A percentile compares a stretch with the other conserved stretches of the same genome.
Evolutionary conservation across 2,113 vertebrate genomes (phyloP).

Genomic region (Jacana jacana): DNA sequence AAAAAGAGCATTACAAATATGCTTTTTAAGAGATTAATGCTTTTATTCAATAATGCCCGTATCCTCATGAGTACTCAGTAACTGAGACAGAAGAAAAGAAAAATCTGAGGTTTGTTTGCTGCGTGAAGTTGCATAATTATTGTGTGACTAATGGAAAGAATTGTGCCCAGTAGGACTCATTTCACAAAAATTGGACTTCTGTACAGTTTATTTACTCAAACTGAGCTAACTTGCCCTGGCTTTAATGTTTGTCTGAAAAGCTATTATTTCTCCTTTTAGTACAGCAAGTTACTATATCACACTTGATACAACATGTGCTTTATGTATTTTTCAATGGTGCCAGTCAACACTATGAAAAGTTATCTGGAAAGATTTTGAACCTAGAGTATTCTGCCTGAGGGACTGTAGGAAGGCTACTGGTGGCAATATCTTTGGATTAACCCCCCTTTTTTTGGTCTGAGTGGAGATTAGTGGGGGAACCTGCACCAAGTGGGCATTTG

Average conservation of each 20-base stretch:
- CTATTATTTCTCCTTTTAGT: neutral
- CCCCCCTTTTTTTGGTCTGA: conserved; percentile 25
- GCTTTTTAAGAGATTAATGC: conserved; percentile 57
- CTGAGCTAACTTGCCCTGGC: neutral
- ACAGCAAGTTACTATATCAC: neutral
- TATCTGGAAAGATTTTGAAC: neutral
- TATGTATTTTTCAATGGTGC: neutral
- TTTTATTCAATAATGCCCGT: conserved; percentile 52
- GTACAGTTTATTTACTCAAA: conserved; percentile 20
- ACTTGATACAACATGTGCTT: neutral
- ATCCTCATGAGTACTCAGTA: conserved; percentile 19
- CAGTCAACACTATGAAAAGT: neutral
- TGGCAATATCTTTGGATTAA: conserved; percentile 17
- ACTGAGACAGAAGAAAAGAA: neutral
- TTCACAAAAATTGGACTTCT: conserved; percentile 14
- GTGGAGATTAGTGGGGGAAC: conserved; percentile 25
- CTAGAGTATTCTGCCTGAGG: neutral
- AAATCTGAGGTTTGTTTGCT: conserved; percentile 22
- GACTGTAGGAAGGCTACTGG: neutral
- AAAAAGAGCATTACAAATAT: conserved; percentile 54
- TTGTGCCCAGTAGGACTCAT: conserved; percentile 7
- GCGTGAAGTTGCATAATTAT: conserved; percentile 42
- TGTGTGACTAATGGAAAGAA: conserved; percentile 43
- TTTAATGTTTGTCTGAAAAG: conserved; percentile 2
- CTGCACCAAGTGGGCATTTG: neutral